Evolutionary conservation across 1,140 invertebrate genomes (phyloP).

Genomic region (Melanaphis sacchari): DNA sequence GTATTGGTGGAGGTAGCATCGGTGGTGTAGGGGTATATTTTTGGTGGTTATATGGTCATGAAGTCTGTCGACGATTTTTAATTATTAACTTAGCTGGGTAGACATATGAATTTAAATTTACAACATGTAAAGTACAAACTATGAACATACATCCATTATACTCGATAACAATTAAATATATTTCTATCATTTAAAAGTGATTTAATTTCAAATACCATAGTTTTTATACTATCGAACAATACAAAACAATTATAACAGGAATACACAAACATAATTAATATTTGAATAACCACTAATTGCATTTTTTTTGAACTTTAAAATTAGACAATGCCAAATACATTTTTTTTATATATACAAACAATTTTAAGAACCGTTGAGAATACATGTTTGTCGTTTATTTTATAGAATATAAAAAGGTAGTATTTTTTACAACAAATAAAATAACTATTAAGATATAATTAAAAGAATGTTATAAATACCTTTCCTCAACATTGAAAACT

Average conservation of each 20-base stretch:
- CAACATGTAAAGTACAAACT: constrained; percentile 5
- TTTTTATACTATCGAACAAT: background rate
- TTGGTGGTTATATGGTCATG: background rate
- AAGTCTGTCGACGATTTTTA: background rate
- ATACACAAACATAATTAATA: background rate
- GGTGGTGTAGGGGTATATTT: background rate
- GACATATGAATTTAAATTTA: background rate
- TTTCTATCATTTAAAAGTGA: background rate
- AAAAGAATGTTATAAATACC: background rate
- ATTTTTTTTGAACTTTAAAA: background rate
- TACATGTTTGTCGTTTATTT: background rate
- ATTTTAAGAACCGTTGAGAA: background rate
- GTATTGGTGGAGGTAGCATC: background rate
- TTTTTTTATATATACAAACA: background rate
- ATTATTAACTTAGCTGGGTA: constrained; percentile 13
- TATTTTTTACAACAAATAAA: background rate
- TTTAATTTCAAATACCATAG: background rate
- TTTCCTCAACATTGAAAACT: background rate
- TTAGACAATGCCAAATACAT: background rate
- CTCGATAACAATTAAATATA: constrained; percentile 19
- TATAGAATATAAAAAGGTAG: background rate
- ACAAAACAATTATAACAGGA: background rate
- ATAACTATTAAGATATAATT: background rate
- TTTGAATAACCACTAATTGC: background rate
- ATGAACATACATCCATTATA: background rate